Evolutionary conservation across 2,113 vertebrate species (phyloP).

Genomic region (Elephantulus edwardii): DNA sequence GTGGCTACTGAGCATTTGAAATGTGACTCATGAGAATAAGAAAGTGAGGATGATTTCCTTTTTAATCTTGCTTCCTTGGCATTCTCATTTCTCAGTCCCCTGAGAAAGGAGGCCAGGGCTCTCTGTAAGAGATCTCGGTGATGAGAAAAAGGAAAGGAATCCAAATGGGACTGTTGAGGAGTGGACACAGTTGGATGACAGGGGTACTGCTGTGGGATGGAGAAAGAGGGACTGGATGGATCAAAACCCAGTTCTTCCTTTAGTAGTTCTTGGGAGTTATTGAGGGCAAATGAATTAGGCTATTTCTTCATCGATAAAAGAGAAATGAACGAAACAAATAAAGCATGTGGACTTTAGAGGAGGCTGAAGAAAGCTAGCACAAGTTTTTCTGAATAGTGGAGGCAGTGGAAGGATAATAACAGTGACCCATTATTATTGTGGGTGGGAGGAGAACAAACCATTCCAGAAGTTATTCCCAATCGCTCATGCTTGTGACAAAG

Average conservation of each 20-base stretch:
- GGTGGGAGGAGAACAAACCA: not conserved
- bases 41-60: not conserved
- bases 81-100: not conserved
- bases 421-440: too few species aligned
- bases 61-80: not conserved
- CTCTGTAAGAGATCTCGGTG: not conserved
- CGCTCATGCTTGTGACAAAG: not conserved
- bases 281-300: not conserved
- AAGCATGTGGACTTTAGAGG: not conserved
- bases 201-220: not conserved
- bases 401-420: not conserved
- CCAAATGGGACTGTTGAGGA: not conserved
- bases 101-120: not conserved
- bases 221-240: not conserved
- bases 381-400: not conserved
- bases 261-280: not conserved
- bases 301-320: not conserved
- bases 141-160: not conserved
- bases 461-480: not conserved
- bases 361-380: not conserved
- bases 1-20: not conserved
- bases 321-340: not conserved
- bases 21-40: not conserved
- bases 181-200: not conserved
- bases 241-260: not conserved